Conservation (phyloP, 1,140 invertebrate species). For the Meloidogyne exigua region DNA sequence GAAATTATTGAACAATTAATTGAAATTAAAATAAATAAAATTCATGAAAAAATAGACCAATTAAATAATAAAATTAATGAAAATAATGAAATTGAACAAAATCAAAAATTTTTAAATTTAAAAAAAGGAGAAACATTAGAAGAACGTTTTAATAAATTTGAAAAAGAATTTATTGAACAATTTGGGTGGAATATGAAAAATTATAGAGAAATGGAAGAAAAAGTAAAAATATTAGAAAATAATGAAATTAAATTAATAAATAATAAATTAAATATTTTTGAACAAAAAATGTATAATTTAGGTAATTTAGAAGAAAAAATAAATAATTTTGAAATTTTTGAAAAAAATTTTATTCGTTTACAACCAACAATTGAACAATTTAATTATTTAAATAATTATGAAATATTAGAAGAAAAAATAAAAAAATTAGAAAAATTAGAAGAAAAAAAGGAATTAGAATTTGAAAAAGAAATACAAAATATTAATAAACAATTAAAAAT, state of each 20-base stretch:
- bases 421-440: not conserved
- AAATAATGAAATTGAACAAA: not conserved
- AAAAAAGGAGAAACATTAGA: not conserved
- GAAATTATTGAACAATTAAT: not conserved
- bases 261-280: not conserved
- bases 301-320: not conserved
- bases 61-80: not conserved
- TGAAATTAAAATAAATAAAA: conserved; percentile 3
- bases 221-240: not conserved
- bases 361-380: not conserved
- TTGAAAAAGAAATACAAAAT: not conserved
- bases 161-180: not conserved
- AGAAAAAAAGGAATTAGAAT: not conserved
- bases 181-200: conserved; percentile 1
- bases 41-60: not conserved
- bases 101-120: conserved; percentile 6
- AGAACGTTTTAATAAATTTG: conserved; percentile 3
- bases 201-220: conserved; percentile 3
- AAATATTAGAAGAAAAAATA: not conserved
- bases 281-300: not conserved
- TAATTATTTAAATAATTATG: not conserved
- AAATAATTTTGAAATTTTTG: not conserved
- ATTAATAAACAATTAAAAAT: not conserved
- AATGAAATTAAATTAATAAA: not conserved
- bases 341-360: not conserved